Evolutionary conservation across 2,888 invertebrate species (phyloP).

Genomic region (Xiphydria camelus): DNA sequence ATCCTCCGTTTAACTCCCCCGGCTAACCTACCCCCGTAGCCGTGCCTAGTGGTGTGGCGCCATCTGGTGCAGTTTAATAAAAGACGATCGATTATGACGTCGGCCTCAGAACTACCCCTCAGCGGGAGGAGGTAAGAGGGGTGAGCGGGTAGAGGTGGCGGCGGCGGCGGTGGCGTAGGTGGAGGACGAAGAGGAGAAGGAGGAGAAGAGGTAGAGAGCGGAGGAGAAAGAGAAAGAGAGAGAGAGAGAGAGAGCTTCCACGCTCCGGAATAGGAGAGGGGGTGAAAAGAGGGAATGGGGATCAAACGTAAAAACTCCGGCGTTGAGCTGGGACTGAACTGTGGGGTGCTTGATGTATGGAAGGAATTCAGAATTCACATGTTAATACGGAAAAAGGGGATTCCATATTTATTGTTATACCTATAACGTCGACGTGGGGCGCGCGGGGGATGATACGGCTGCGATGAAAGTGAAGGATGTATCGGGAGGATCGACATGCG

Average conservation of each 20-base stretch:
- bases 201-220: conserved; percentile 6
- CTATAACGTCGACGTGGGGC: conserved; percentile 18
- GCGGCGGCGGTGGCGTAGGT: conserved; percentile 13
- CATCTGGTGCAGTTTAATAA: conserved; percentile 58
- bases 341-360: conserved; percentile 37
- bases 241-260: conserved; percentile 1
- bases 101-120: conserved; percentile 53
- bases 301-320: conserved; percentile 32
- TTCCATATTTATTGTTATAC: conserved; percentile 24
- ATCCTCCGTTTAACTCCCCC: conserved; percentile 43
- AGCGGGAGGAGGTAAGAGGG: conserved; percentile 4
- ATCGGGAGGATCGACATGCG: background rate
- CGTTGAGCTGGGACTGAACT: conserved; percentile 32
- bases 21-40: conserved; percentile 23
- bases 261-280: too few relatives aligned
- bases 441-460: background rate
- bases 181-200: conserved; percentile 16
- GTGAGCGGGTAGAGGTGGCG: conserved; percentile 8
- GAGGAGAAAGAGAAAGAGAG: conserved; percentile 1
- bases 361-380: conserved; percentile 32
- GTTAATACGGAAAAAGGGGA: conserved; percentile 30
- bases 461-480: background rate
- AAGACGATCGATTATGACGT: conserved; percentile 59
- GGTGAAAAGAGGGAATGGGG: conserved; percentile 4
- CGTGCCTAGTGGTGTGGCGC: conserved; percentile 39